Evolutionary conservation across 2,888 invertebrate genomes (phyloP), one percentile per base, ranked within the genome.

Genomic region (Leptura quadrifasciata): DNA sequence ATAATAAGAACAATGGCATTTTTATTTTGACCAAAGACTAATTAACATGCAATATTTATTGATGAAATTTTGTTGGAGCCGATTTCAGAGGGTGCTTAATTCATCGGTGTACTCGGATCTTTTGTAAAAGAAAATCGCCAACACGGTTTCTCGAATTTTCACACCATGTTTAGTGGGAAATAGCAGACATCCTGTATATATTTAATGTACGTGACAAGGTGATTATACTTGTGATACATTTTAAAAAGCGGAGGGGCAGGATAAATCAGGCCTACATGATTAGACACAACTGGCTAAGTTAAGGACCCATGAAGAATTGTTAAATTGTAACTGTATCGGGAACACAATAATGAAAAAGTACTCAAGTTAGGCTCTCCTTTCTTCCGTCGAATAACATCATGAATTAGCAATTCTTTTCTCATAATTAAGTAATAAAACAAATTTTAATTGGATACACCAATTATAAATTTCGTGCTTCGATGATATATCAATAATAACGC

Each of bases 401-500:
- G 39, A 39, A 39, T 39, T 39, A 39, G 39, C 47, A 47, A 47
- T 47, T n/a, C 47, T 47, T n/a, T 47, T 47, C 47, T 31, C 67
- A 47, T 27, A 55, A 57, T 69, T 31, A 57, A 69, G 57, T 57
- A 35, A 69, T 65, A 69, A 69, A 69, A 31, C 35, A 57, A 57
- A 69, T 31, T 69, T 18, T 35, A 70, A 70, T 71, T 71, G 10
- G 71, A 60, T 35, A 60, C 60, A 61, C 39, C 58, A 70, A 70
- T 70, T 70, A 70, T 21, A 20, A 47, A 70, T 70, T 58, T 70
- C 24, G 58, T 39, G 69, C 39, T 17, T 24, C 58, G 69, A 71
- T 71, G 61, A 71, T 71, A 24, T 71, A 71, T 61, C 71, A 61
- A 71, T 69, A 69, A 55, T 39, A 57, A 69, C 17, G 60, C 27